These are phyloP conservation scores for Euschistus heros DNA, from an alignment of 1,140 invertebrate genomes.

Conservation along the genomic window DNA sequence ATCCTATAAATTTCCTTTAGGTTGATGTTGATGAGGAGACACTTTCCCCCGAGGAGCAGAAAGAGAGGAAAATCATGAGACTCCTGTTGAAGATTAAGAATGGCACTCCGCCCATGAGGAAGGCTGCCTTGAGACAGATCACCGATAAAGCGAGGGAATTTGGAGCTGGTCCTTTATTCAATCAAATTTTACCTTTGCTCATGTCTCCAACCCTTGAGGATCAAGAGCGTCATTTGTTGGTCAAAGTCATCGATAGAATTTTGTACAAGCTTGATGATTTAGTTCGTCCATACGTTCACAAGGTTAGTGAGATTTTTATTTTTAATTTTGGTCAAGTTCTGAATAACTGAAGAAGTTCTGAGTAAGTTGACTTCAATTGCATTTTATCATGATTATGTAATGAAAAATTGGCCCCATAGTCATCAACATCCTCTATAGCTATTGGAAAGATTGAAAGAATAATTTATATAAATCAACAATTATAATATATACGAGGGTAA, in stretches of 20 bases:
- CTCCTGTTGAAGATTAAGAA: slow-evolving; percentile 97
- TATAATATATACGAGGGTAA: too few species aligned
- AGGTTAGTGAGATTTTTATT: slow-evolving; percentile 45
- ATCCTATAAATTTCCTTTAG: slow-evolving; percentile 29
- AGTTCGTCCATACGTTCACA: slow-evolving; percentile 97
- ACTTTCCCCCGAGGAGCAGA: slow-evolving; percentile 90
- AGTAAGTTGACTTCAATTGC: too few species aligned
- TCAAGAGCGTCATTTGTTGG: slow-evolving; percentile 97
- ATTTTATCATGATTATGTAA: too few species aligned
- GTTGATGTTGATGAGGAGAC: slow-evolving; percentile 96
- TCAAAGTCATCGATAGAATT: slow-evolving; percentile 98
- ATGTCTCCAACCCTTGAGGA: slow-evolving; percentile 99
- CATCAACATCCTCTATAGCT: too few species aligned
- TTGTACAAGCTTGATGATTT: slow-evolving; percentile 98
- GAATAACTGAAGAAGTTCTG: too few species aligned
- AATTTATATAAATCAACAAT: too few species aligned
- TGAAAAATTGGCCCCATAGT: too few species aligned
- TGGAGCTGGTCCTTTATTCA: slow-evolving; percentile 95
- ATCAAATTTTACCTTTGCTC: slow-evolving; percentile 94
- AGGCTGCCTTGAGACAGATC: slow-evolving; percentile 93
- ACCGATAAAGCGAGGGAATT: slow-evolving; percentile 98
- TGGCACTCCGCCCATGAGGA: slow-evolving; percentile 98
- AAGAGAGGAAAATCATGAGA: slow-evolving; percentile 99
- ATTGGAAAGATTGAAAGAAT: too few species aligned
- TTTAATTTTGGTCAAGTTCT: not conserved